Percentiles rank a stretch among this genome's conserved stretches.
phyloP scores from a whole-genome alignment of 2,113 vertebrate species.

The Myodes glareolus region DNA sequence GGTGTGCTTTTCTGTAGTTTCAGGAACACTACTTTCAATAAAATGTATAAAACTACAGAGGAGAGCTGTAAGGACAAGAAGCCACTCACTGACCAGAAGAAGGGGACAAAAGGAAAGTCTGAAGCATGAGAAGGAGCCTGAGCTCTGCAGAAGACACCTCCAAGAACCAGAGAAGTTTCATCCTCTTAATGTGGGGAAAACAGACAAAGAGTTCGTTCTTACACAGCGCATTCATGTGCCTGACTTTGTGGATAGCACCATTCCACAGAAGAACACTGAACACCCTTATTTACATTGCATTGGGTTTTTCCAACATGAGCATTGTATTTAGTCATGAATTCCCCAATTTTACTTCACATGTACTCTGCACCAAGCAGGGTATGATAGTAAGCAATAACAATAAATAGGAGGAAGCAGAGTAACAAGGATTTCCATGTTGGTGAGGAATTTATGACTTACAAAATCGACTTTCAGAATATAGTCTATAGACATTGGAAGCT shows the following conservation, averaged over 20 bases:
- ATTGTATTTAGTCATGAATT: not conserved
- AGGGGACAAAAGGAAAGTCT: not conserved
- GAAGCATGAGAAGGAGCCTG: not conserved
- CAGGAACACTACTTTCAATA: not conserved
- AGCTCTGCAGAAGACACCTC: not conserved
- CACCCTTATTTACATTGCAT: not conserved
- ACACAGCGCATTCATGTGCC: not conserved
- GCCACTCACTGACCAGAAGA: not conserved
- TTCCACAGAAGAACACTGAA: not conserved
- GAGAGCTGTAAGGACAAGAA: not conserved
- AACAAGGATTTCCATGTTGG: not conserved
- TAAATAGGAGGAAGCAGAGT: not conserved
- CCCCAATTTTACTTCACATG: constrained; percentile 14
- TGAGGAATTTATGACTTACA: not conserved
- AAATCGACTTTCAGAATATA: constrained; percentile 1
- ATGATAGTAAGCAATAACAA: not conserved
- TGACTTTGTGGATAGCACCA: not conserved
- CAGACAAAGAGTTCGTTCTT: not conserved
- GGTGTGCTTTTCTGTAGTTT: not conserved
- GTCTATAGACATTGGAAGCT: not conserved
- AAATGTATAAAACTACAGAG: constrained; percentile 13
- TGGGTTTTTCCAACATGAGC: not conserved
- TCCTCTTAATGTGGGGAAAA: not conserved
- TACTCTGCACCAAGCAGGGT: not conserved
- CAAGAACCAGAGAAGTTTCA: not conserved